phyloP scores from a whole-genome alignment of 2,113 vertebrate species.

The Heterotis niloticus region DNA sequence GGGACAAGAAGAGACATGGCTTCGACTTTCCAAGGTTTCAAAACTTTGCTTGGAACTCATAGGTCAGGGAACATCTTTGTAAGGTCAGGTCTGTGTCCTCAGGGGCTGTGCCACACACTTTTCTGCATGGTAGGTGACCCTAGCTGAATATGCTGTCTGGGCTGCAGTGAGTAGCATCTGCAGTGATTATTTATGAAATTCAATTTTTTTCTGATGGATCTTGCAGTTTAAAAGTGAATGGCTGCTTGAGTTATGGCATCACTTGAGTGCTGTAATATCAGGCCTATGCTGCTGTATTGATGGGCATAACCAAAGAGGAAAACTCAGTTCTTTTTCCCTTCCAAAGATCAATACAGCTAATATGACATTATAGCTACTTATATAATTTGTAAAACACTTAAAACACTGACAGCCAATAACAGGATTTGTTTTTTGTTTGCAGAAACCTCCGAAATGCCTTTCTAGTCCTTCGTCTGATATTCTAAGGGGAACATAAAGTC shows the following conservation, averaged over 20 bases:
- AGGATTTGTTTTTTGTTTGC: neutral
- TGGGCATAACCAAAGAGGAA: neutral
- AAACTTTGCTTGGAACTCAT: too few species aligned
- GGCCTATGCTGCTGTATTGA: neutral
- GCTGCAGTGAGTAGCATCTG: neutral
- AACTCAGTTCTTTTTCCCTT: slow-evolving; percentile 4
- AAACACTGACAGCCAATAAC: neutral
- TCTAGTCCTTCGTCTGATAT: too few species aligned
- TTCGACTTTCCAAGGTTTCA: too few species aligned
- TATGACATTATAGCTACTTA: neutral
- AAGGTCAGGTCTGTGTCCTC: too few species aligned
- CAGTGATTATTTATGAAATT: neutral
- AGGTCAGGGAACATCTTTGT: too few species aligned
- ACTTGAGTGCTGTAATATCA: neutral
- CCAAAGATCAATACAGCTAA: slow-evolving; percentile 4
- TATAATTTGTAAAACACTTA: neutral
- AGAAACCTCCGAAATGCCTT: too few species aligned
- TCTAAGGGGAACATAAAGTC: too few species aligned
- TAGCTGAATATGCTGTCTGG: neutral
- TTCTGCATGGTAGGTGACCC: neutral
- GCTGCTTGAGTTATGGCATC: neutral
- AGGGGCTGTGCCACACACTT: neutral
- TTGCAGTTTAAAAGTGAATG: neutral
- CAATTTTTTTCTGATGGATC: neutral
- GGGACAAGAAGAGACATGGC: too few species aligned